Conservation (phyloP, 2,113 vertebrate genomes). For the Dolichotis patagonum region DNA sequence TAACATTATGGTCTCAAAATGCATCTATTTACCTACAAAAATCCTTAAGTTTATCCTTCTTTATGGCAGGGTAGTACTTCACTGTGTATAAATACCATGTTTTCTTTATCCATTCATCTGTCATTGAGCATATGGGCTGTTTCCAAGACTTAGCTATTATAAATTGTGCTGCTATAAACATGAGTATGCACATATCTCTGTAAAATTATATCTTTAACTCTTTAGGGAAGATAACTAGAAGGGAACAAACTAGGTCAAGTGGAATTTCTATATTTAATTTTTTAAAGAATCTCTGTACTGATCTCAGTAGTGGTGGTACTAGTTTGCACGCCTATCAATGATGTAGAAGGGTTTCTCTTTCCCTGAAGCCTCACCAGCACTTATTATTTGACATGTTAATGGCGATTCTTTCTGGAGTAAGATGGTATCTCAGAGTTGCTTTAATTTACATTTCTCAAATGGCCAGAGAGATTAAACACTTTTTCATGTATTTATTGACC, state of each 20-base stretch:
- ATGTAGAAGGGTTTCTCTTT: too few relatives aligned
- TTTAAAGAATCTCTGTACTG: not conserved
- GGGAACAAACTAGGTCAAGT: not conserved
- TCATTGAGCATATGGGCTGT: not conserved
- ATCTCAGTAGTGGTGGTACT: not conserved
- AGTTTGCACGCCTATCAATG: not conserved
- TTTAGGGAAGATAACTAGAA: not conserved
- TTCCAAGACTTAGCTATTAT: not conserved
- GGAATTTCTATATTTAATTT: not conserved
- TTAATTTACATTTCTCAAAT: too few relatives aligned
- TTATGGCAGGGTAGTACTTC: not conserved
- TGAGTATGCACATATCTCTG: not conserved
- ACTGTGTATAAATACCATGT: not conserved
- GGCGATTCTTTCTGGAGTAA: not conserved
- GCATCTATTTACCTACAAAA: not conserved
- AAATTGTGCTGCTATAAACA: not conserved
- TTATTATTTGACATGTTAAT: not conserved
- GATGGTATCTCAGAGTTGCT: too few relatives aligned
- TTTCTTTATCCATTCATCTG: not conserved
- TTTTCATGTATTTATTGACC: too few relatives aligned
- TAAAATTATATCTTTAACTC: not conserved
- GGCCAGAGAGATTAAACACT: too few relatives aligned
- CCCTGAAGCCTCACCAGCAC: not conserved
- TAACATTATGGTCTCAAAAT: not conserved
- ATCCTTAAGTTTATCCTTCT: not conserved